Evolutionary conservation across 2,888 invertebrate species (phyloP).

Genomic region (Ligdia adustata): DNA sequence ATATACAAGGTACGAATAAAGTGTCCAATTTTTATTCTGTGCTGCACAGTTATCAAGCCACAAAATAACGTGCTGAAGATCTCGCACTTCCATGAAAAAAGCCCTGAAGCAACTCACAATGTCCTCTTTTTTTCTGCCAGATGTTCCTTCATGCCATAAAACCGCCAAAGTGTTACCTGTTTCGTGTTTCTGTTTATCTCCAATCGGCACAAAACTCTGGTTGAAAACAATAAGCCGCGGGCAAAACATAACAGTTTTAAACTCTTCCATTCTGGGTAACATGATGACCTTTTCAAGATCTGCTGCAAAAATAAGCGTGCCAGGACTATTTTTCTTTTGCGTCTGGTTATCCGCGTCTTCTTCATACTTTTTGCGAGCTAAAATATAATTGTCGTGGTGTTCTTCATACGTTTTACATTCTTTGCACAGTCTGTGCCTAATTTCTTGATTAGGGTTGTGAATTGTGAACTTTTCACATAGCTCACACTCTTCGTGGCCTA

Average conservation of each 20-base stretch:
- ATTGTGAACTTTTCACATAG: slow-evolving; percentile 2
- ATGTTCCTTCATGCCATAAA: slow-evolving; percentile 9
- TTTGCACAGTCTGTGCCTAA: slow-evolving; percentile 1
- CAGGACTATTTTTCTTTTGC: slow-evolving; percentile 7
- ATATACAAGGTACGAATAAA: slow-evolving; percentile 33
- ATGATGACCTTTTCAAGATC: slow-evolving; percentile 38
- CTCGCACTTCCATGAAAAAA: slow-evolving; percentile 28
- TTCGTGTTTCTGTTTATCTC: slow-evolving; percentile 16
- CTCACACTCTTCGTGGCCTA: slow-evolving; percentile 2
- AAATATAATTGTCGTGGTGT: slow-evolving; percentile 4
- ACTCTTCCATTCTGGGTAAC: slow-evolving; percentile 41
- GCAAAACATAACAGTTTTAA: slow-evolving; percentile 38
- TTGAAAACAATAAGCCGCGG: slow-evolving; percentile 25
- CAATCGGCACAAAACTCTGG: slow-evolving; percentile 13
- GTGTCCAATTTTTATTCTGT: slow-evolving; percentile 38
- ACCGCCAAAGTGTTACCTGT: not conserved
- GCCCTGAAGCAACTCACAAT: slow-evolving; percentile 30
- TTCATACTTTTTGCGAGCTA: slow-evolving; percentile 11
- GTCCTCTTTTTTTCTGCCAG: slow-evolving; percentile 30
- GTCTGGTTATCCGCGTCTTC: slow-evolving; percentile 15
- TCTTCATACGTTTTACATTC: slow-evolving; percentile 1
- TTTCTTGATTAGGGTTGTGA: slow-evolving; percentile 6
- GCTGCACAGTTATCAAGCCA: slow-evolving; percentile 34
- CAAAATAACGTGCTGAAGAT: slow-evolving; percentile 27
- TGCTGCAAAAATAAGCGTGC: slow-evolving; percentile 12